Evolutionary conservation across 2,113 vertebrate species (phyloP).

Genomic region (Malaclemys terrapin): DNA sequence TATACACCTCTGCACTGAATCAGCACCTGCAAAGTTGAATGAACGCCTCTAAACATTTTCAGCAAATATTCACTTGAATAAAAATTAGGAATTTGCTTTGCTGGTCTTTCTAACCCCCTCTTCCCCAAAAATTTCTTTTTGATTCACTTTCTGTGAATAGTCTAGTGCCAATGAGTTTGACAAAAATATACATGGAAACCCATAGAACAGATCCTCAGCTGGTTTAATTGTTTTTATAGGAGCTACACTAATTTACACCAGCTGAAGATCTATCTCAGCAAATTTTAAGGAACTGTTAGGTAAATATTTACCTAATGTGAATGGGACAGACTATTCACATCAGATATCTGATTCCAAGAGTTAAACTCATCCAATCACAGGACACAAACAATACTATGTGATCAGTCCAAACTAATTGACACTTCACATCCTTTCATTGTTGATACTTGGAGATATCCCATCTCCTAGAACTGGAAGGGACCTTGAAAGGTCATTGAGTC

Average conservation of each 20-base stretch:
- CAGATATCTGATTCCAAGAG: constrained; percentile 2
- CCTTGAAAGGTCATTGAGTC: too few species aligned
- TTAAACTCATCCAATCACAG: constrained; percentile 17
- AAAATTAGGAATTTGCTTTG: constrained; percentile 42
- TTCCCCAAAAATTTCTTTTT: neutral
- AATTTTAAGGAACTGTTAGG: constrained; percentile 43
- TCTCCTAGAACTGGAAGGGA: too few species aligned
- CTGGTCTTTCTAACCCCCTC: neutral
- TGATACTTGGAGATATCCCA: too few species aligned
- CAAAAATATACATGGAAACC: neutral
- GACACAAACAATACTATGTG: neutral
- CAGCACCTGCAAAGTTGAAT: constrained; percentile 33
- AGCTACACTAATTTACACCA: neutral
- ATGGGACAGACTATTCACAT: neutral
- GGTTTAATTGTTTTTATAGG: neutral
- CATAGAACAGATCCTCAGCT: constrained; percentile 23
- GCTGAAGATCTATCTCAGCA: constrained; percentile 17
- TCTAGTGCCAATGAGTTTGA: neutral
- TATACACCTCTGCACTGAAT: constrained; percentile 32
- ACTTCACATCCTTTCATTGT: neutral
- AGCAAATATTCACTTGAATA: constrained; percentile 31
- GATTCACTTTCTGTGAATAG: neutral
- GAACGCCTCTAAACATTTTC: constrained; percentile 39
- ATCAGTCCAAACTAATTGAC: constrained; percentile 26
- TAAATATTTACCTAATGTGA: constrained; percentile 30